Evolutionary conservation across 2,113 vertebrate species (phyloP).

Genomic region (Rostratula benghalensis): DNA sequence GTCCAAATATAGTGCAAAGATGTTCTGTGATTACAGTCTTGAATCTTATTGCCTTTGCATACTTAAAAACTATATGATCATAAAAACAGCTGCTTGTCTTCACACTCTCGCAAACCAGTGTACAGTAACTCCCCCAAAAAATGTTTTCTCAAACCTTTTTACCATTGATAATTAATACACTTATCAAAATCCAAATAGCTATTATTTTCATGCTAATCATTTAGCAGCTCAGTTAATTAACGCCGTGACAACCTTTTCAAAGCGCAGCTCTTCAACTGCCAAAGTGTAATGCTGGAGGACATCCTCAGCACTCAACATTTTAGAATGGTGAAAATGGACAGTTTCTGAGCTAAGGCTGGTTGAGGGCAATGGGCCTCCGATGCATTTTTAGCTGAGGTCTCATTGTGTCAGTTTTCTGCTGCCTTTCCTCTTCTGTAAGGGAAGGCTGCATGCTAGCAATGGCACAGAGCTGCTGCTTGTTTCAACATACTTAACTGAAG

Average conservation of each 20-base stretch:
- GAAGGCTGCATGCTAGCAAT: background rate
- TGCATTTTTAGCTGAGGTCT: background rate
- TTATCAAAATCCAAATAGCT: background rate
- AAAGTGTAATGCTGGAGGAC: accelerated
- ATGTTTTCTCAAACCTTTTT: background rate
- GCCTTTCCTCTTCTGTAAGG: background rate
- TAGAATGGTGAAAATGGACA: background rate
- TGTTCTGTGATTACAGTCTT: background rate
- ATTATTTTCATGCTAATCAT: background rate
- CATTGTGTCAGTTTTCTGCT: background rate
- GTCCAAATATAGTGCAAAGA: background rate
- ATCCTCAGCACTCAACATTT: background rate
- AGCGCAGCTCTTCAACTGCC: background rate
- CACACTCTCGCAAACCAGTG: background rate
- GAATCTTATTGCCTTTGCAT: background rate
- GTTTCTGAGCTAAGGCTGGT: background rate
- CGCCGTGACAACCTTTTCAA: background rate
- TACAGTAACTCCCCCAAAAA: background rate
- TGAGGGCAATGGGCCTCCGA: background rate
- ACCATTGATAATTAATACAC: background rate
- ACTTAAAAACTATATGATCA: background rate
- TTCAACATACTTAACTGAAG: background rate
- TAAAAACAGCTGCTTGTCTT: background rate
- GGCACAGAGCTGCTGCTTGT: background rate
- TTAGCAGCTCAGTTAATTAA: background rate